phyloP scores from a whole-genome alignment of 2,888 invertebrate genomes.

The Allygus modestus region DNA sequence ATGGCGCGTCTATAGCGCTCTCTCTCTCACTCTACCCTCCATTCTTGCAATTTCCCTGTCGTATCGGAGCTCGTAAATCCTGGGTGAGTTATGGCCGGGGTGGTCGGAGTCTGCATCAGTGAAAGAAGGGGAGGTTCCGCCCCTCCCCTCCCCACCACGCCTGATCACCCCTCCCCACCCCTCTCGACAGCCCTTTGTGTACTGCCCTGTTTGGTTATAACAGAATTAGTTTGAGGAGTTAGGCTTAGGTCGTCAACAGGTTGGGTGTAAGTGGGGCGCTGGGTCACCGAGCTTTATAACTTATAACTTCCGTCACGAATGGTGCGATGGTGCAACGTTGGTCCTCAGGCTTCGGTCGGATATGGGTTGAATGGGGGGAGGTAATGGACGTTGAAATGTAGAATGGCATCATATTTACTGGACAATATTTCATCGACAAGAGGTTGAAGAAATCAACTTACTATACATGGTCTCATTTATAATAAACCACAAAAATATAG shows the following conservation, averaged over 20 bases:
- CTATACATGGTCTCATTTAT: too few species aligned
- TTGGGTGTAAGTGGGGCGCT: conserved; percentile 19
- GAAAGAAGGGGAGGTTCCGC: conserved; percentile 61
- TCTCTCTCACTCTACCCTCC: conserved; percentile 72
- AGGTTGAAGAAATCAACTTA: too few species aligned
- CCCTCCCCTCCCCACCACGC: conserved; percentile 7
- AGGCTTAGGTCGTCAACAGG: conserved; percentile 15
- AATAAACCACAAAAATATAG: too few species aligned
- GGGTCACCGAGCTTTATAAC: not conserved
- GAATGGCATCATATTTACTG: too few species aligned
- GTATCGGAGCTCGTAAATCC: conserved; percentile 93
- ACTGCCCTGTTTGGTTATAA: conserved; percentile 18
- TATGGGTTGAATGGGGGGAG: too few species aligned
- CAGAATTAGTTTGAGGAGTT: conserved; percentile 44
- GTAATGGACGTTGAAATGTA: too few species aligned
- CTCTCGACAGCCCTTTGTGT: conserved; percentile 45
- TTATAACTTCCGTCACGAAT: not conserved
- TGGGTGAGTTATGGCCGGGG: conserved; percentile 86
- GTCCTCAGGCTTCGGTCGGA: too few species aligned
- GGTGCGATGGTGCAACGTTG: not conserved
- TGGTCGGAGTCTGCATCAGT: conserved; percentile 62
- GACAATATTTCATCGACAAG: too few species aligned
- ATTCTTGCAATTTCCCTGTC: conserved; percentile 96
- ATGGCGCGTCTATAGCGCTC: conserved; percentile 54
- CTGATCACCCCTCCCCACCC: conserved; percentile 16